These are phyloP conservation scores for Microplitis demolitor DNA, from an alignment of 1,140 invertebrate species.

Conservation along the genomic window DNA sequence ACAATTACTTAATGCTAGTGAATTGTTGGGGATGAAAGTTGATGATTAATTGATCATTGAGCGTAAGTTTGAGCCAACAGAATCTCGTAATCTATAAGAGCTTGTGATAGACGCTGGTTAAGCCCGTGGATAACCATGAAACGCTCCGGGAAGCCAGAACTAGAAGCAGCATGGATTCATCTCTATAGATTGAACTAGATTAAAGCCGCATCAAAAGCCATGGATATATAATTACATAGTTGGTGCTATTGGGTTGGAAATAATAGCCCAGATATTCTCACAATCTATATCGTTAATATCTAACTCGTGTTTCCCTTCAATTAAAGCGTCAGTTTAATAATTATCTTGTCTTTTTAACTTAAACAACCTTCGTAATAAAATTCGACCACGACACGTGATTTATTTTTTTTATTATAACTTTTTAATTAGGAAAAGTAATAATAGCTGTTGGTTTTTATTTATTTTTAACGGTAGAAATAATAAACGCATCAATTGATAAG, in stretches of 20 bases:
- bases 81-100: constrained; percentile 13
- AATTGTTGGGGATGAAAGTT: not conserved
- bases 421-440: too few relatives aligned
- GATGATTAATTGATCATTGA: constrained; percentile 1
- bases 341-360: constrained; percentile 49
- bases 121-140: constrained; percentile 17
- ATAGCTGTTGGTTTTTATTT: too few relatives aligned
- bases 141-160: not conserved
- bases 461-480: too few relatives aligned
- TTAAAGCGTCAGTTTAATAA: constrained; percentile 36
- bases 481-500: too few relatives aligned
- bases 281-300: not conserved
- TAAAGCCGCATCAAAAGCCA: constrained; percentile 55
- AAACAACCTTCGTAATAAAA: too few relatives aligned
- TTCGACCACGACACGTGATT: too few relatives aligned
- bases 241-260: constrained; percentile 53
- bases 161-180: constrained; percentile 15
- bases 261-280: constrained; percentile 46
- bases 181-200: constrained; percentile 40
- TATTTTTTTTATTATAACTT: too few relatives aligned
- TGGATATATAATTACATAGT: constrained; percentile 59
- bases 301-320: not conserved
- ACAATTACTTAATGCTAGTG: too few relatives aligned
- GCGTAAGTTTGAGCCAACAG: not conserved
- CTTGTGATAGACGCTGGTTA: constrained; percentile 23